Base-by-base conservation (phyloP, 1,140 invertebrate species). In the Colletes gigas region DNA sequence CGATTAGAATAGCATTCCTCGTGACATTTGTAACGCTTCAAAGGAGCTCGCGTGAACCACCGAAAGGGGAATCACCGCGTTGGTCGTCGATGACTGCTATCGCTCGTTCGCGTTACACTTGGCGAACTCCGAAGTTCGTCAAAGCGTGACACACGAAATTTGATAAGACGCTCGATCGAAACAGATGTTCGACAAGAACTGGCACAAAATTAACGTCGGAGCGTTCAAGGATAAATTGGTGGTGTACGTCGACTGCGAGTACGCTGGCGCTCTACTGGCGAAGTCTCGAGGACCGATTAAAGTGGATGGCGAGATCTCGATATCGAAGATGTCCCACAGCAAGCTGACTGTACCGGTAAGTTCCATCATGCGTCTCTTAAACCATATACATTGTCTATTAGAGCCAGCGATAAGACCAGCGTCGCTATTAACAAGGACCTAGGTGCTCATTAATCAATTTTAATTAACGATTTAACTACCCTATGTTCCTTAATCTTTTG, bases 201-300 rank as follows among this genome's bases (percentile, higher is more conserved):
- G 97, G 97, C 97, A 97, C 88, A 97, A 97, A 93, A 93, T 98
- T 8, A 96, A 97, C 88, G 94, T 97, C 76, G 96, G 96, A 4
- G 94, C 97, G 3, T 95, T 94, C 72, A 94, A 95, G 77, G 94
- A 97, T 69, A 94, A 94, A 44, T 94, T 96, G 0, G 90, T 95
- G 15, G 90, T 97, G 4, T 97, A 96, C 82, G 92, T 97, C 0
- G 97, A 98, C 88, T 98, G 97, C 86, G 92, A 94, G 70, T 90
- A 92, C 87, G 83, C 88, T 47, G 93, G 88, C 15, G 91, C 90
- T 76, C 91, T 93, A 83, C 88, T 90, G 9, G 85, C 96, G 15
- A 91, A 94, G 80, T 93, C 94, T 2, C 92, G 95, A 70, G 94
- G 95, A 12, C 93, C 93, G 1, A 95, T 97, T 74, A 95, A 96